phyloP scores from a whole-genome alignment of 2,888 invertebrate species.

The Halictus ligatus region DNA sequence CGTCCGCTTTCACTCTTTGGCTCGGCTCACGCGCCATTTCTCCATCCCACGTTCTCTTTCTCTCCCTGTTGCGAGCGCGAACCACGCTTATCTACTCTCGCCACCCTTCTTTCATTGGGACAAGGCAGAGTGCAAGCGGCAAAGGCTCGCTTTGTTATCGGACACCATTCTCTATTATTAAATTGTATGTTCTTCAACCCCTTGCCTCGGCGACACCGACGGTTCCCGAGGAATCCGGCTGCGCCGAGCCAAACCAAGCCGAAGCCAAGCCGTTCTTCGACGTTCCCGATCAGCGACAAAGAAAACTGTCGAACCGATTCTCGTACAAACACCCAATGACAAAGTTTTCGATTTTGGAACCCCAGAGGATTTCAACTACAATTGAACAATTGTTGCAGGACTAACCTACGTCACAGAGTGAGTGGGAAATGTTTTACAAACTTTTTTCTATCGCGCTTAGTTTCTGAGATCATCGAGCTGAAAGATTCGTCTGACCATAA shows the following conservation, averaged over 20 bases:
- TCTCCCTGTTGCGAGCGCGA: background rate
- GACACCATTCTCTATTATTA: conserved; percentile 76
- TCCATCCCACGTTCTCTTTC: conserved; percentile 19
- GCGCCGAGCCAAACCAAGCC: background rate
- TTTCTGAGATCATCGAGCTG: no score
- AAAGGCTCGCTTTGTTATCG: conserved; percentile 74
- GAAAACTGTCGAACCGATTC: background rate
- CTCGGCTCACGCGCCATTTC: conserved; percentile 60
- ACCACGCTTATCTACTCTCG: conserved; percentile 20
- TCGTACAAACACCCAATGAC: background rate
- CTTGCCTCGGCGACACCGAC: conserved; percentile 24
- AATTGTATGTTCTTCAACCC: conserved; percentile 74
- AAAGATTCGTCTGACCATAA: no score
- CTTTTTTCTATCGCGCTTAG: no score
- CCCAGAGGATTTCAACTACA: background rate
- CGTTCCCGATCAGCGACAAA: background rate
- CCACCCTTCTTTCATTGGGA: conserved; percentile 34
- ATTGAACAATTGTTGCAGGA: background rate
- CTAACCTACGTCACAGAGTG: no score
- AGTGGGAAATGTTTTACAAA: no score
- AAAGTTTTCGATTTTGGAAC: background rate
- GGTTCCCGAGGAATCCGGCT: background rate
- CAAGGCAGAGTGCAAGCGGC: conserved; percentile 58
- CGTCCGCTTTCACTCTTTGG: conserved; percentile 47
- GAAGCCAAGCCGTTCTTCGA: background rate